Conservation (phyloP, 2,888 invertebrate species). For the Aradus depressus region DNA sequence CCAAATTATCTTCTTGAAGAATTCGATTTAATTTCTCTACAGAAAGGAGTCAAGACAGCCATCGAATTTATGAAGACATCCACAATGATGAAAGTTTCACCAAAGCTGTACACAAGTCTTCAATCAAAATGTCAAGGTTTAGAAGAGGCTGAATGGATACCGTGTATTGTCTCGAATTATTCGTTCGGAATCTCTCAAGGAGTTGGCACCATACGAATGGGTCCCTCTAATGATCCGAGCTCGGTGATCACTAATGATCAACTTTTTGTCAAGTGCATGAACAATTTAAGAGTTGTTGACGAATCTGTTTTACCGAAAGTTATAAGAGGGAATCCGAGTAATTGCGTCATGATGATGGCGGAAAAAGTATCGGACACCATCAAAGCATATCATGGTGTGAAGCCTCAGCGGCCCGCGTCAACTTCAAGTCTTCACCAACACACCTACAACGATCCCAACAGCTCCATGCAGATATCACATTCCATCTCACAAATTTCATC, state of each 20-base stretch:
- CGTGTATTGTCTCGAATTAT: neutral
- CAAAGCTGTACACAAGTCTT: neutral
- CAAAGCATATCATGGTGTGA: conserved; percentile 2
- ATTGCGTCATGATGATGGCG: conserved; percentile 8
- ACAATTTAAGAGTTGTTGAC: conserved; percentile 9
- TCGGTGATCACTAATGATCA: conserved; percentile 3
- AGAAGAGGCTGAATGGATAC: neutral
- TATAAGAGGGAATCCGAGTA: conserved; percentile 8
- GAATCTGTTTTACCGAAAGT: conserved; percentile 10
- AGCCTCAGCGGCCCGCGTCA: too few species aligned
- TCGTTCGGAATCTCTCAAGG: conserved; percentile 3
- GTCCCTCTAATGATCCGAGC: neutral
- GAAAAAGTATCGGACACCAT: conserved; percentile 16
- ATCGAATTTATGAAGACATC: neutral
- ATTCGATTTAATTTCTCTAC: neutral
- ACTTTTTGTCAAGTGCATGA: conserved; percentile 4
- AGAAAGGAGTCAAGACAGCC: neutral
- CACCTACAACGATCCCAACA: too few species aligned
- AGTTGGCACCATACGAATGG: conserved; percentile 13
- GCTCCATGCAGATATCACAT: too few species aligned
- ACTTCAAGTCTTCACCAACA: too few species aligned
- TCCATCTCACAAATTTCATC: too few species aligned
- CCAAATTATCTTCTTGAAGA: neutral
- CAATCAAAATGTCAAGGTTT: neutral
- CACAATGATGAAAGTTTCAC: neutral